Evolutionary conservation across 2,113 vertebrate genomes (phyloP).

Genomic region (Odocoileus hemionus): DNA sequence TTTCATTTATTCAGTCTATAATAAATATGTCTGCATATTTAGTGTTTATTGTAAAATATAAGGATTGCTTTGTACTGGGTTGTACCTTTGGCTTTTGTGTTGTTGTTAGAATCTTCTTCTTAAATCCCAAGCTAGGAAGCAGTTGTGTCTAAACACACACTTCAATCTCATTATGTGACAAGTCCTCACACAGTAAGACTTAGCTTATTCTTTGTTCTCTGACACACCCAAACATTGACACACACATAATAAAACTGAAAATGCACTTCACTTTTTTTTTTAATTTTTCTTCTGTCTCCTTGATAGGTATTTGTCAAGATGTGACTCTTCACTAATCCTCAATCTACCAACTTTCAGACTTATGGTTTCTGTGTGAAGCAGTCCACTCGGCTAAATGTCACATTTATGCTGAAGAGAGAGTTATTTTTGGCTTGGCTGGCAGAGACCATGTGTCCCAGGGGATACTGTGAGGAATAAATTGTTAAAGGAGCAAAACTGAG

Average conservation of each 20-base stretch:
- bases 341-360: not conserved
- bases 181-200: not conserved
- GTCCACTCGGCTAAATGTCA: not conserved
- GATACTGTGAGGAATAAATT: not conserved
- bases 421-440: not conserved
- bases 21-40: not conserved
- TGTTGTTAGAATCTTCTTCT: not conserved
- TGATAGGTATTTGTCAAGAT: not conserved
- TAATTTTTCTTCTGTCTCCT: not conserved
- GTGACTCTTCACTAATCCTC: not conserved
- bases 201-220: not conserved
- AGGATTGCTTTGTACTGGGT: not conserved
- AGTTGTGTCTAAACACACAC: not conserved
- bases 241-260: not conserved
- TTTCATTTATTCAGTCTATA: not conserved
- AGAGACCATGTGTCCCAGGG: not conserved
- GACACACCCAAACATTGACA: not conserved
- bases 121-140: not conserved
- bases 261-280: not conserved
- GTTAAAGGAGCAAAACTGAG: accelerated
- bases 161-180: not conserved
- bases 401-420: not conserved
- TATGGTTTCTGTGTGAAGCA: not conserved
- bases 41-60: accelerated
- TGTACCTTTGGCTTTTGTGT: not conserved